Evolutionary conservation across 2,797 vertebrate genomes (phyloP).

Genomic region (Takifugu ocellatus): DNA sequence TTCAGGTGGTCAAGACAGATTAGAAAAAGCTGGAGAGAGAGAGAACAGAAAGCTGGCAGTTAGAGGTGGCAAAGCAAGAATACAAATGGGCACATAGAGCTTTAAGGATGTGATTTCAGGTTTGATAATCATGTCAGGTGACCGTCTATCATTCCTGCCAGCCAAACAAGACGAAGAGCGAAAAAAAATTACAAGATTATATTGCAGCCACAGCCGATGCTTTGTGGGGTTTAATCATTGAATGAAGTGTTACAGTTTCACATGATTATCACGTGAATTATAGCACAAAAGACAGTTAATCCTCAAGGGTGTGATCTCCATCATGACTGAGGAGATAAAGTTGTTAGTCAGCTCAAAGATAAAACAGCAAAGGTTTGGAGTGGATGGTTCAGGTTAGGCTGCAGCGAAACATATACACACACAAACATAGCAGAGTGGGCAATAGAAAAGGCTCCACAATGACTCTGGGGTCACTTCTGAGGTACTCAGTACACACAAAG

Average conservation of each 20-base stretch:
- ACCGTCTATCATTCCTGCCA: neutral
- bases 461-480: slow-evolving; percentile 63
- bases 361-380: slow-evolving; percentile 37
- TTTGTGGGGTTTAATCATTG: slow-evolving; percentile 7
- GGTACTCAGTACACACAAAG: slow-evolving; percentile 71
- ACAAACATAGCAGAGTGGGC: slow-evolving; percentile 50
- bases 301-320: slow-evolving; percentile 15
- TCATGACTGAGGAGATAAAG: slow-evolving; percentile 25
- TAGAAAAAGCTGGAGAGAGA: slow-evolving; percentile 89
- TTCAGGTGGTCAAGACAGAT: slow-evolving; percentile 92
- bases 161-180: slow-evolving; percentile 10
- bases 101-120: slow-evolving; percentile 14
- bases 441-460: slow-evolving; percentile 62
- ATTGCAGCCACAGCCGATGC: slow-evolving; percentile 2
- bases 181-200: slow-evolving; percentile 6
- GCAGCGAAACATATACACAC: slow-evolving; percentile 39
- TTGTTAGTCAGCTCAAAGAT: slow-evolving; percentile 52
- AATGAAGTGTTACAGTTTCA: slow-evolving; percentile 1
- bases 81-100: neutral
- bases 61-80: slow-evolving; percentile 75
- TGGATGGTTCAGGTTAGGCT: slow-evolving; percentile 43
- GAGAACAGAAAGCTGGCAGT: slow-evolving; percentile 78
- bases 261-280: slow-evolving; percentile 7
- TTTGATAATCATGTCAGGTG: slow-evolving; percentile 13
- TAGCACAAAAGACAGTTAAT: slow-evolving; percentile 3